phyloP scores from a whole-genome alignment of 2,888 invertebrate genomes.

The Melanostoma mellinum region DNA sequence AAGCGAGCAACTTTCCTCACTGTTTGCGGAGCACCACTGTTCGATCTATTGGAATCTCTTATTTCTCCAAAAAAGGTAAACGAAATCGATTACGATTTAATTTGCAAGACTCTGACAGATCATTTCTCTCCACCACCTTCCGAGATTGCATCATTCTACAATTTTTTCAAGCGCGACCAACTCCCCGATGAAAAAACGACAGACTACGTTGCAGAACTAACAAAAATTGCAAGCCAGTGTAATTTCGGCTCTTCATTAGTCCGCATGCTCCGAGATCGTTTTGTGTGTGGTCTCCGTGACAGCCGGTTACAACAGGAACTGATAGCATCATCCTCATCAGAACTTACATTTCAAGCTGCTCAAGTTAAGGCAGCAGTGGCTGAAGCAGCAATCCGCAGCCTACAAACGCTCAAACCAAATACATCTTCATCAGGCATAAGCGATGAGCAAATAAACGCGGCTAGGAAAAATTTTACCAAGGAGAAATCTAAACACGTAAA shows the following conservation, averaged over 20 bases:
- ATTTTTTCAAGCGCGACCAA: constrained; percentile 27
- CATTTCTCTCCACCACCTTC: constrained; percentile 22
- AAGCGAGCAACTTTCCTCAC: constrained; percentile 30
- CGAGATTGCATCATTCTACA: constrained; percentile 35
- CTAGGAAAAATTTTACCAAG: not conserved
- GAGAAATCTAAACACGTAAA: not conserved
- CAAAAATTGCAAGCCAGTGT: constrained; percentile 81
- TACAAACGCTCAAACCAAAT: constrained; percentile 19
- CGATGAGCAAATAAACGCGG: constrained; percentile 3
- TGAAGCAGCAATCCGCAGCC: constrained; percentile 1
- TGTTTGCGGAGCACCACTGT: constrained; percentile 10
- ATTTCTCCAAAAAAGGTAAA: constrained; percentile 18
- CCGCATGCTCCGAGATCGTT: constrained; percentile 17
- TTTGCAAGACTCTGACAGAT: constrained; percentile 18
- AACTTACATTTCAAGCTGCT: constrained; percentile 3
- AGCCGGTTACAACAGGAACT: constrained; percentile 17
- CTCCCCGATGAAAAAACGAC: constrained; percentile 25
- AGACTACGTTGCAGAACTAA: constrained; percentile 76
- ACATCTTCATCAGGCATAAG: not conserved
- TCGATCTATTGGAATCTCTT: constrained; percentile 12
- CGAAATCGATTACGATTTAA: constrained; percentile 1
- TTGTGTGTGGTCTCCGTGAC: constrained; percentile 17
- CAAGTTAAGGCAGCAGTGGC: not conserved
- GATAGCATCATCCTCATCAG: constrained; percentile 17
- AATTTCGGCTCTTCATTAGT: constrained; percentile 75